These are phyloP conservation scores for Parus major DNA, from an alignment of 2,113 vertebrate species.

Conservation along the genomic window DNA sequence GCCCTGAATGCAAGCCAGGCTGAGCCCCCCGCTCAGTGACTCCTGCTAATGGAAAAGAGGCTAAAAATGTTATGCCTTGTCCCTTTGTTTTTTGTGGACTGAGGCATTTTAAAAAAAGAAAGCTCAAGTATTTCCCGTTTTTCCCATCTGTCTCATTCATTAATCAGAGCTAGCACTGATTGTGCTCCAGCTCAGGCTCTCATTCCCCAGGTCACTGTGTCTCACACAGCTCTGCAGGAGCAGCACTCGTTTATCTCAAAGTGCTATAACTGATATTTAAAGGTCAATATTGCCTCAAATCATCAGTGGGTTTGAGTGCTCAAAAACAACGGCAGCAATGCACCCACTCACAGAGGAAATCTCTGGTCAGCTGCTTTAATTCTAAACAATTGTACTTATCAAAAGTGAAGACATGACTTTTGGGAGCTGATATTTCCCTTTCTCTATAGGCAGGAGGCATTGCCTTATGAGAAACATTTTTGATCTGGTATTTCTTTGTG, in stretches of 20 bases:
- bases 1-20: not conserved
- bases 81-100: not conserved
- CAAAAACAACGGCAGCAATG: not conserved
- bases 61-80: not conserved
- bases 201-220: not conserved
- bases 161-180: not conserved
- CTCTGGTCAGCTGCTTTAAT: slow-evolving; percentile 13
- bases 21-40: not conserved
- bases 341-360: not conserved
- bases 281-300: slow-evolving; percentile 58
- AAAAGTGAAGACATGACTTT: not conserved
- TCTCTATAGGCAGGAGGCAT: not conserved
- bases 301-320: slow-evolving; percentile 7
- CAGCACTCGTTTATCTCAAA: slow-evolving; percentile 39
- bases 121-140: not conserved
- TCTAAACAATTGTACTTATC: not conserved
- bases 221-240: slow-evolving; percentile 1
- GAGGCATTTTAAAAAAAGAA: not conserved
- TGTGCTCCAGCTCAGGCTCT: not conserved
- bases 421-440: slow-evolving; percentile 43
- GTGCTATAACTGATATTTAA: slow-evolving; percentile 59
- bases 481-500: not conserved
- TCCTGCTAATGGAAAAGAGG: not conserved
- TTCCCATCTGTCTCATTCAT: not conserved
- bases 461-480: not conserved